These are phyloP conservation scores for Rhinopomastus cyanomelas DNA, from an alignment of 2,113 vertebrate genomes.

Conservation along the genomic window DNA sequence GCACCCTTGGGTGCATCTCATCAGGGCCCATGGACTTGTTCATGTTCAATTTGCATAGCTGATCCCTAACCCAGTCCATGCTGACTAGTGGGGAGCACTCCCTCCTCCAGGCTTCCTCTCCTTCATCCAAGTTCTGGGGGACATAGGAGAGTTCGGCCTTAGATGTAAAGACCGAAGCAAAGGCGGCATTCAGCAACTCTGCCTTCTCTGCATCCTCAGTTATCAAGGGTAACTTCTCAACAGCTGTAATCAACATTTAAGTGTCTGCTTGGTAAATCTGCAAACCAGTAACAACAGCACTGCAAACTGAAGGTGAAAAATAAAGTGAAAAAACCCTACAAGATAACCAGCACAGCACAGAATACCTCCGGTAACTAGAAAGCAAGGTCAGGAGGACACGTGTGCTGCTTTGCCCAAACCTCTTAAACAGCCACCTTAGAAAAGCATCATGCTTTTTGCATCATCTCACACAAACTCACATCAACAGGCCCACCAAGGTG, in stretches of 20 bases:
- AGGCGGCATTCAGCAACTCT: too few relatives aligned
- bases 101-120: too few relatives aligned
- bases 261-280: background rate
- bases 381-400: background rate
- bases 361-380: background rate
- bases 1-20: too few relatives aligned
- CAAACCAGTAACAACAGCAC: background rate
- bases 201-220: too few relatives aligned
- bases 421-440: background rate
- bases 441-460: background rate
- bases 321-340: background rate
- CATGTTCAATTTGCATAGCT: too few relatives aligned
- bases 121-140: too few relatives aligned
- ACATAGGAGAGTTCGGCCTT: too few relatives aligned
- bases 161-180: too few relatives aligned
- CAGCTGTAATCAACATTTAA: background rate
- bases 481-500: background rate
- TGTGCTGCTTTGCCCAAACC: background rate
- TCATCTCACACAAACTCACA: background rate
- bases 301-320: background rate
- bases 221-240: background rate
- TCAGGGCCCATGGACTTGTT: too few relatives aligned
- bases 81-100: too few relatives aligned
- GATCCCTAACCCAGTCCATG: too few relatives aligned
- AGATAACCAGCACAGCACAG: background rate